Evolutionary conservation across 2,797 vertebrate genomes (phyloP), one percentile per base, ranked within the genome.

Genomic region (Pempheris klunzingeri): DNA sequence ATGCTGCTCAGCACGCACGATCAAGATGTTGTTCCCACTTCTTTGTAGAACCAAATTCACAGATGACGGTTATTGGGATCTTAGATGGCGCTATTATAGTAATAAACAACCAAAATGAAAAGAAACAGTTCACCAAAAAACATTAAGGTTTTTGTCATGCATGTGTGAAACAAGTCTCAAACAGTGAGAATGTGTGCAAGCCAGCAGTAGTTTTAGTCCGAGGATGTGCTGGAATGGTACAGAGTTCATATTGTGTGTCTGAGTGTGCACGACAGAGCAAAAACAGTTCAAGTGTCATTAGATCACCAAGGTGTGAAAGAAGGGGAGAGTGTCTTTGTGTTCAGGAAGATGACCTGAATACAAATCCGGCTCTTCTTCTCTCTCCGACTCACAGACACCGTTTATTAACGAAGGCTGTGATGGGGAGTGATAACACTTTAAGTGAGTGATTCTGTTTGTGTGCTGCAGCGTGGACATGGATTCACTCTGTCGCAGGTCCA

Each of bases 261-360:
- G 18, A 57, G 55, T 17, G 62, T 28, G 71, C 18, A 32, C 10
- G 53, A 59, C 59, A 53, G 67, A 46, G 58, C n/a, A 60, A 22
- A 63, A 15, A 64, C 30, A 14, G 47, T 20, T 74, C 46, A 66
- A 46, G 67, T 70, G 55, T 84, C 74, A 75, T 80, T 83, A 81
- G 81, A 84, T 80, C 77, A 80, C 55, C 30, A 67, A 80, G 75
- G 87, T 88, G 83, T 88, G 83, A 86, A 78, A 61, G 61, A 70
- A 63, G 63, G 52, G 68, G 73, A 84, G 59, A 36, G 71, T 50
- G 80, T 74, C 54, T 71, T 17, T n/a, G 60, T 59, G 74, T 43
- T 63, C 22, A 55, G 57, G 61, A 60, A 65, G 54, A 11, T 66
- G 77, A 59, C 66, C 36, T 69, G 86, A 89, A 92, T 88, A 87